Conservation (phyloP, 2,888 invertebrate genomes). For the Drosophila multiciliata region DNA sequence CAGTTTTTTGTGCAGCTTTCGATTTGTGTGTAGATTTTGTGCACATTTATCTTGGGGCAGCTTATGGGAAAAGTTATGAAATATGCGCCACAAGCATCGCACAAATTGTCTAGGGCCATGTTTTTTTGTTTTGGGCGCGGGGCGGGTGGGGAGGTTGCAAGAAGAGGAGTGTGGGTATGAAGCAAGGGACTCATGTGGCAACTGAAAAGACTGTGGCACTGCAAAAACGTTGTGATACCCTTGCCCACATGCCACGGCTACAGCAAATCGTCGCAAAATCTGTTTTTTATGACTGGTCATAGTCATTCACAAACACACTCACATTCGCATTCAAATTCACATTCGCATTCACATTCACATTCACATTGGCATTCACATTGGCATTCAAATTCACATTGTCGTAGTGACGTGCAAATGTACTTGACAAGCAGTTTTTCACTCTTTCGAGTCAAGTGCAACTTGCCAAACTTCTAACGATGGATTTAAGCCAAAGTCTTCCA, state of each 20-base stretch:
- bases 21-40: constrained; percentile 82
- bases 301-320: constrained; percentile 36
- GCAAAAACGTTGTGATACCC: constrained; percentile 3
- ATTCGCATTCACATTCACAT: constrained; percentile 6
- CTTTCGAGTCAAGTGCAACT: constrained; percentile 22
- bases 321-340: constrained; percentile 18
- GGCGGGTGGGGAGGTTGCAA: neutral
- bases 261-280: constrained; percentile 62
- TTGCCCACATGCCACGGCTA: constrained; percentile 1
- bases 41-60: constrained; percentile 83
- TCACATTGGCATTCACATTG: constrained; percentile 11
- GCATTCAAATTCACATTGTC: constrained; percentile 28
- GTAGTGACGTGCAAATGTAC: constrained; percentile 71
- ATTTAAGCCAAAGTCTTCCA: constrained; percentile 1
- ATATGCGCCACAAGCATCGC: constrained; percentile 79
- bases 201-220: constrained; percentile 19
- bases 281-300: constrained; percentile 68
- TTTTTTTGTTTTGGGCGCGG: neutral
- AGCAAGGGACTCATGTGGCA: neutral
- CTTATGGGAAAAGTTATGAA: constrained; percentile 83
- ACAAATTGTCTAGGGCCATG: constrained; percentile 67
- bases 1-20: constrained; percentile 78
- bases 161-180: neutral
- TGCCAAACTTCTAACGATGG: constrained; percentile 21
- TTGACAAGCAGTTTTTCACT: constrained; percentile 45